phyloP scores from a whole-genome alignment of 2,888 invertebrate genomes.

The Drosophila mayaguana region DNA sequence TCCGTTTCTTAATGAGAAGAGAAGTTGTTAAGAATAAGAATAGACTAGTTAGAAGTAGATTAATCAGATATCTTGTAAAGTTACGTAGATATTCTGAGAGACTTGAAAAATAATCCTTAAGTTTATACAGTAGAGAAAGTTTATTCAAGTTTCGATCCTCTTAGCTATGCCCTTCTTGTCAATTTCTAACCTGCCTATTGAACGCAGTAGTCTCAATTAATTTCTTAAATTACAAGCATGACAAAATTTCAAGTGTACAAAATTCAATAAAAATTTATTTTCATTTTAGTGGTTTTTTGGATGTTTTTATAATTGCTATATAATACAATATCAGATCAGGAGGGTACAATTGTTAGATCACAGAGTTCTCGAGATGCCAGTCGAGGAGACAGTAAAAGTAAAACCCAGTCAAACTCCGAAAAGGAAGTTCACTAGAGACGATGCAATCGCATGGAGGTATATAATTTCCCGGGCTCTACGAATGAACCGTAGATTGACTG shows the following conservation, averaged over 20 bases:
- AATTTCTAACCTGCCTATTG: not conserved
- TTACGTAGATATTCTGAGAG: not conserved
- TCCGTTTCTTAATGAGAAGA: conserved; percentile 43
- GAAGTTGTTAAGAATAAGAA: conserved; percentile 1
- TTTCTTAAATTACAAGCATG: not conserved
- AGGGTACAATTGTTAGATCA: not conserved
- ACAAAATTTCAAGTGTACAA: not conserved
- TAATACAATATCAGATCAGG: not conserved
- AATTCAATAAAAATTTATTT: not conserved
- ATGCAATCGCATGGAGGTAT: conserved; percentile 2
- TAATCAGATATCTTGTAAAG: not conserved
- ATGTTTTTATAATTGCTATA: not conserved
- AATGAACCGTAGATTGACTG: conserved; percentile 1
- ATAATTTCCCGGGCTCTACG: conserved; percentile 5
- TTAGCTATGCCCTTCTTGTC: no score
- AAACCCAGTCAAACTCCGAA: not conserved
- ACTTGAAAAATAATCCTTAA: not conserved
- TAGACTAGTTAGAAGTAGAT: not conserved
- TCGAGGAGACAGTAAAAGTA: not conserved
- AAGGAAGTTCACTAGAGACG: not conserved
- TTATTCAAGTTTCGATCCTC: no score
- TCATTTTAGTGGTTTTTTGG: not conserved
- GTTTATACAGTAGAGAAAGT: no score
- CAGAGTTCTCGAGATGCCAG: no score
- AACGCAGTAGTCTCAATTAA: not conserved